Conservation (phyloP, 2,888 invertebrate genomes). For the Chrysodeixis includens region DNA sequence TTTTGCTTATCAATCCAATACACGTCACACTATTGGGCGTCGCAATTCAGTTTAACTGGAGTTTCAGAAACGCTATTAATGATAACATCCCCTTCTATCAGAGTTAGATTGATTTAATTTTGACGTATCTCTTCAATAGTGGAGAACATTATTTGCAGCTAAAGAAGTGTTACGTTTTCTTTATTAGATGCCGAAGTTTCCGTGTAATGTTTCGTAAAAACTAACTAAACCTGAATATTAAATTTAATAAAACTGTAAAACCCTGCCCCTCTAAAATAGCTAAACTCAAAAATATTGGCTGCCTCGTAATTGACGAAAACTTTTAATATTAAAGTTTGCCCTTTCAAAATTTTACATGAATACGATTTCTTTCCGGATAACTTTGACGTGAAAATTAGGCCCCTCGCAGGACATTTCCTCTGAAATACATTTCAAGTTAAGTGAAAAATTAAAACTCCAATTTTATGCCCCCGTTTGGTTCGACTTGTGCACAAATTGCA, state of each 20-base stretch:
- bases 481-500: neutral
- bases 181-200: conserved; percentile 1
- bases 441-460: too few species aligned
- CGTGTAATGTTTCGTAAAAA: too few species aligned
- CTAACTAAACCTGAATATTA: conserved; percentile 21
- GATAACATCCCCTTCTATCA: conserved; percentile 55
- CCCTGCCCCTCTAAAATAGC: conserved; percentile 29
- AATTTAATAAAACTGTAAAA: conserved; percentile 44
- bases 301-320: conserved; percentile 20
- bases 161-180: conserved; percentile 34
- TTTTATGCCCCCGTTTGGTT: neutral
- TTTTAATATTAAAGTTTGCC: conserved; percentile 14
- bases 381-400: neutral
- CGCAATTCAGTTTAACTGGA: conserved; percentile 33
- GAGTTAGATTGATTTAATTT: conserved; percentile 64
- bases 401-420: neutral
- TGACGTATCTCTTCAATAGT: conserved; percentile 45
- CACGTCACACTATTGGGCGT: conserved; percentile 33
- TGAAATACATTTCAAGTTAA: too few species aligned
- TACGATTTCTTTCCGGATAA: neutral
- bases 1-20: conserved; percentile 36
- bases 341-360: conserved; percentile 18
- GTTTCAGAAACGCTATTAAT: conserved; percentile 52
- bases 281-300: conserved; percentile 33
- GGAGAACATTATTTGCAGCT: conserved; percentile 49